Base-by-base conservation (phyloP, 2,113 vertebrate species). In the Indicator maculatus region DNA sequence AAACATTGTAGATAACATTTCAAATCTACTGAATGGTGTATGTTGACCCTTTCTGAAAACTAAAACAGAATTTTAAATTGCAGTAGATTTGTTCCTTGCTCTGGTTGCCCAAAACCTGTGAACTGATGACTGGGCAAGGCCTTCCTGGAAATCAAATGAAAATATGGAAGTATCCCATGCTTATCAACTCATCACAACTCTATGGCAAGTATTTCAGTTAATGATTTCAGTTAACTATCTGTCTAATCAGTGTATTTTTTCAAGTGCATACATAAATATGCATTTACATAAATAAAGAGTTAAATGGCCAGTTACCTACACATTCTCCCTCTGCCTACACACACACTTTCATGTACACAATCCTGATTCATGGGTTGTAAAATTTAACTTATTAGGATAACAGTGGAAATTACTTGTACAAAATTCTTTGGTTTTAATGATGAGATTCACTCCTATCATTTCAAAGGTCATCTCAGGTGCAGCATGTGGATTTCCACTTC, bases 31-130 rank as follows among this genome's bases (percentile, higher is more conserved):
- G 56, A 50, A 55, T 56, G 16, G 4, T 56, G 6, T 50, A 39
- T 72, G 12, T 52, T 45, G 55, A 53, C 16, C 5, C 17, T 75
- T 55, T 66, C 36, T 74, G 65, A 84, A 88, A 89, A 86, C 38
- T 83, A 39, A 93, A 78, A 8, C 10, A 66, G 27, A 52, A 38
- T 95, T 94, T 83, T 84, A 66, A 89, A 84, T 60, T 69, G 41
- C 33, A 60, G 38, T 92, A 98, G 98, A 97, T 99, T 73, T 99
- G 98, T 91, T 98, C 97, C 47, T 95, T 99, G n/a, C 73, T 90
- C 52, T 98, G 98, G 97, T 91, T 98, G 71, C 96, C 97, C 66
- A 87, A 97, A 80, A 98, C 88, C 76, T 94, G 91, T 23, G 90
- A 93, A 88, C 88, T 98, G 52, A 33, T 98, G 64, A 98, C 96